Conservation (phyloP, 2,113 vertebrate genomes). For the Lycaon pictus region DNA sequence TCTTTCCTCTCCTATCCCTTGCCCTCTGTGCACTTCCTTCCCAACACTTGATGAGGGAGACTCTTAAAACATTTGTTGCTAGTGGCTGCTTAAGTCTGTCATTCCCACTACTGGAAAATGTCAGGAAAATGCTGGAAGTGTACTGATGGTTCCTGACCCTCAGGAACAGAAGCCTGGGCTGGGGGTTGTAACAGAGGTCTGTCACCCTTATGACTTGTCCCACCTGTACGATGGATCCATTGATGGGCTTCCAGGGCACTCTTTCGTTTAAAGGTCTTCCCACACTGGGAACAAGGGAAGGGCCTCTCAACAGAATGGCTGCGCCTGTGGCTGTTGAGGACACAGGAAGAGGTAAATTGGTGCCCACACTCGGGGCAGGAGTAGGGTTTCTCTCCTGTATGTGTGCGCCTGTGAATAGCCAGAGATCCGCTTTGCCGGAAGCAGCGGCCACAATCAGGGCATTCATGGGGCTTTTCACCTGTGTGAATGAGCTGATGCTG, state of each 20-base stretch:
- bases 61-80: neutral
- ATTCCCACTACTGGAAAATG: neutral
- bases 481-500: constrained; percentile 77
- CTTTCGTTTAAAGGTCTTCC: constrained; percentile 54
- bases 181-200: neutral
- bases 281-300: constrained; percentile 11
- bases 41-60: neutral
- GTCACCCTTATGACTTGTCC: neutral
- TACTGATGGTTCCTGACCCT: neutral
- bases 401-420: constrained; percentile 74
- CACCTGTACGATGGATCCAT: neutral
- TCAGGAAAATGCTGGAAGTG: neutral
- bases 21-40: neutral
- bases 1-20: neutral
- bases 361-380: constrained; percentile 55
- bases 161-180: neutral
- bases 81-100: neutral
- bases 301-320: constrained; percentile 48
- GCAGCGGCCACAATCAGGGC: constrained; percentile 63
- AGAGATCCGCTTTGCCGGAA: constrained; percentile 75
- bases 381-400: constrained; percentile 51
- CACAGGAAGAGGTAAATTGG: constrained; percentile 28
- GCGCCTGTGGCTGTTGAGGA: neutral
- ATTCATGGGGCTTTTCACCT: constrained; percentile 74
- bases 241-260: constrained; percentile 55